Evolutionary conservation across 2,888 invertebrate genomes (phyloP).

Genomic region (Eugnorisma glareosa): DNA sequence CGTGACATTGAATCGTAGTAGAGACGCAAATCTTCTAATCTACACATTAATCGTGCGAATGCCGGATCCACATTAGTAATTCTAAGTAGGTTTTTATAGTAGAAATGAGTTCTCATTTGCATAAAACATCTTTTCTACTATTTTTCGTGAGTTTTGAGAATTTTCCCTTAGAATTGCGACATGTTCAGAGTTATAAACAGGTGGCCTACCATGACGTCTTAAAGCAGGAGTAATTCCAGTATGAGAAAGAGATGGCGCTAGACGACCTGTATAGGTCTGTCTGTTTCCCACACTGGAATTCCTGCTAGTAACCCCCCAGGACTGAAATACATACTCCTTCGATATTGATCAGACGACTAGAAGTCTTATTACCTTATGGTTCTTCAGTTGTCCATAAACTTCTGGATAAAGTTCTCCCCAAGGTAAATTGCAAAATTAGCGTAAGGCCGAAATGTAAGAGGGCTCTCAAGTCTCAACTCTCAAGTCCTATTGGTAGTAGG

Average conservation of each 20-base stretch:
- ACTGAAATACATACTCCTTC: not conserved
- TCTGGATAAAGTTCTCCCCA: not conserved
- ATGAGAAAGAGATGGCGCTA: too few species aligned
- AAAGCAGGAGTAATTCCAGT: too few species aligned
- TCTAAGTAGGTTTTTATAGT: conserved; percentile 14
- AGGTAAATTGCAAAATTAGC: not conserved
- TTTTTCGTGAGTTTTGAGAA: not conserved
- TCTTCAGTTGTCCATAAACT: not conserved
- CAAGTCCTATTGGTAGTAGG: too few species aligned
- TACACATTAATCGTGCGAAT: conserved; percentile 58
- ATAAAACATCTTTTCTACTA: conserved; percentile 41
- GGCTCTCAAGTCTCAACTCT: too few species aligned
- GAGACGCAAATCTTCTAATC: conserved; percentile 23
- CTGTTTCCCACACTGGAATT: too few species aligned
- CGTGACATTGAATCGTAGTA: conserved; percentile 60
- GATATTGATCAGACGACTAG: not conserved
- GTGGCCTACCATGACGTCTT: too few species aligned
- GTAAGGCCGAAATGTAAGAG: too few species aligned
- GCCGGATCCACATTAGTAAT: conserved; percentile 50
- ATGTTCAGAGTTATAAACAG: conserved; percentile 9
- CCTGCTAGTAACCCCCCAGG: too few species aligned
- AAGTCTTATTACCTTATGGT: not conserved
- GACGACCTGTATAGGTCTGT: too few species aligned
- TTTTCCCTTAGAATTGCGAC: not conserved
- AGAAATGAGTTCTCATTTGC: conserved; percentile 56